Evolutionary conservation across 2,113 vertebrate species (phyloP).

Genomic region (Syrmaticus mikado): DNA sequence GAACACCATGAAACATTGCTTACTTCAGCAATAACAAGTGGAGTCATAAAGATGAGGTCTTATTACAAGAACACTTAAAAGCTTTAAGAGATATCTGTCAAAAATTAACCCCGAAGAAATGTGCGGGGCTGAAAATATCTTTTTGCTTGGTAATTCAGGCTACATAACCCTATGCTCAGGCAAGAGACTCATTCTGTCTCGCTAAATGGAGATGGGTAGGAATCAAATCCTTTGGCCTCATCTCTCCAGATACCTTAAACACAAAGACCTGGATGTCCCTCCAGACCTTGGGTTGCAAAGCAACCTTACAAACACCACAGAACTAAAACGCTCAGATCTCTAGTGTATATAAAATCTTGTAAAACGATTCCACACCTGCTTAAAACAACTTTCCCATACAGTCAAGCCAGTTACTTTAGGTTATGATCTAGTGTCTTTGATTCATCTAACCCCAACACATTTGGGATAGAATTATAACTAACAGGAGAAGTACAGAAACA

Average conservation of each 20-base stretch:
- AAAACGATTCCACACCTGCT: neutral
- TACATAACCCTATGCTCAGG: neutral
- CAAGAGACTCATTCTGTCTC: neutral
- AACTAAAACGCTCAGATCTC: neutral
- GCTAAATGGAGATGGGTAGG: neutral
- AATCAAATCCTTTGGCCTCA: neutral
- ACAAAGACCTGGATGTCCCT: neutral
- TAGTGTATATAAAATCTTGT: constrained; percentile 3
- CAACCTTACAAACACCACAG: neutral
- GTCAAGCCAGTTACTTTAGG: neutral
- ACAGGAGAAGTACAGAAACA: neutral
- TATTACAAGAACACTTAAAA: neutral
- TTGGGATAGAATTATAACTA: neutral
- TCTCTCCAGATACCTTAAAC: neutral
- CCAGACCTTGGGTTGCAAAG: neutral
- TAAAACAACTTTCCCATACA: neutral
- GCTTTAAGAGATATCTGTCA: neutral
- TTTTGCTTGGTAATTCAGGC: neutral
- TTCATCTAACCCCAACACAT: neutral
- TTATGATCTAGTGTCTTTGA: neutral
- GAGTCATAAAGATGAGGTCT: neutral
- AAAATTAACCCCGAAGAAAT: neutral
- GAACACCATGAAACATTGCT: neutral
- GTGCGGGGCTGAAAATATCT: neutral
- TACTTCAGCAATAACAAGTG: neutral